phyloP scores from a whole-genome alignment of 2,113 vertebrate genomes.

The Baryphthengus martii region DNA sequence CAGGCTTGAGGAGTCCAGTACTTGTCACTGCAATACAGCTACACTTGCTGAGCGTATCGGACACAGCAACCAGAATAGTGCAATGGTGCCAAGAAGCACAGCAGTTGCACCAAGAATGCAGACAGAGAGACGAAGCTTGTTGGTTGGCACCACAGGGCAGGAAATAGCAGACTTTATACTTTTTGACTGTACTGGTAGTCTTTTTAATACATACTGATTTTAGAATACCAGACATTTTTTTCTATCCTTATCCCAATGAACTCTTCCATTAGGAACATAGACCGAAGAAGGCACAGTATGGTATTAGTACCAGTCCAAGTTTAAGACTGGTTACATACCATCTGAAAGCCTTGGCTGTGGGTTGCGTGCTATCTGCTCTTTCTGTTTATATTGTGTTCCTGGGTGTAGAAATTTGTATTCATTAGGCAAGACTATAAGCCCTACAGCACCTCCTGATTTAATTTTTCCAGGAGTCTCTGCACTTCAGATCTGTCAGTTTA shows the following conservation, averaged over 20 bases:
- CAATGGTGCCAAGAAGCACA: background rate
- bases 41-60: background rate
- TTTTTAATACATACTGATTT: background rate
- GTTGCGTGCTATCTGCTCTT: background rate
- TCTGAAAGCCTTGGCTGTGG: background rate
- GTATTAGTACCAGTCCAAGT: background rate
- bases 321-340: background rate
- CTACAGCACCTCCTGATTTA: background rate
- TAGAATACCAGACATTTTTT: background rate
- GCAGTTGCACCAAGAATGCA: background rate
- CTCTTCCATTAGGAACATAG: background rate
- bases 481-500: background rate
- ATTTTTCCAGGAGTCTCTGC: slow-evolving; percentile 1
- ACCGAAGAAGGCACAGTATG: background rate
- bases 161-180: background rate
- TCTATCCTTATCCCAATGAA: background rate
- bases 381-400: background rate
- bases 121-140: background rate
- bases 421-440: background rate
- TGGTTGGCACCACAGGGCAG: background rate
- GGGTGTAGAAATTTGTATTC: background rate
- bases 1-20: background rate
- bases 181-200: background rate
- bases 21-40: background rate
- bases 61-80: background rate